A percentile compares a stretch with the other conserved stretches of the same genome.
phyloP scores from a whole-genome alignment of 2,888 invertebrate species.

The Cremastinae sp. region DNA sequence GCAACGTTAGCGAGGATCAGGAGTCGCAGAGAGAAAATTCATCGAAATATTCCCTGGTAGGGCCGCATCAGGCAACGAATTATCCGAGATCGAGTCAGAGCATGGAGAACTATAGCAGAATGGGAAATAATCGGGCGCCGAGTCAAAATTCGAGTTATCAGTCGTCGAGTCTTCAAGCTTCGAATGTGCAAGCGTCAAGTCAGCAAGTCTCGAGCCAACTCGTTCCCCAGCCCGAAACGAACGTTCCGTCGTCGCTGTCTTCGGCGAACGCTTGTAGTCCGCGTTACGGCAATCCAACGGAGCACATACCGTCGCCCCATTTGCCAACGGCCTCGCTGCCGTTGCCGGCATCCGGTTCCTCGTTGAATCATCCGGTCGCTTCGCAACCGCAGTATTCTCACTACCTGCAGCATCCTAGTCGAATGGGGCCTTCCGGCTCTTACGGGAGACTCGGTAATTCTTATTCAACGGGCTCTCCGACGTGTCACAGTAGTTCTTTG shows the following conservation, averaged over 20 bases:
- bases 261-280: constrained; percentile 70
- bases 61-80: background rate
- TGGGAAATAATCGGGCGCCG: constrained; percentile 31
- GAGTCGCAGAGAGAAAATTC: too few species aligned
- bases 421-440: constrained; percentile 67
- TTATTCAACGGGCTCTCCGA: constrained; percentile 56
- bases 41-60: too few species aligned
- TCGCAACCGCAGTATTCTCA: constrained; percentile 67
- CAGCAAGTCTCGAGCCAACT: constrained; percentile 22
- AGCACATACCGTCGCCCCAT: constrained; percentile 77
- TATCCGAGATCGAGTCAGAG: constrained; percentile 55
- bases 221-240: constrained; percentile 8
- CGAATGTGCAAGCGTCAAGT: constrained; percentile 13
- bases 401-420: constrained; percentile 72
- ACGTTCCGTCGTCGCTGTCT: constrained; percentile 57
- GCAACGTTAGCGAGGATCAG: constrained; percentile 3
- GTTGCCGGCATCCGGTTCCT: constrained; percentile 49
- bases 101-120: constrained; percentile 64
- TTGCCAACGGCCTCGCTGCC: constrained; percentile 64
- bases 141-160: constrained; percentile 44
- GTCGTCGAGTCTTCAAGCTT: constrained; percentile 40
- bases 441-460: constrained; percentile 58
- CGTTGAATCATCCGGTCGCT: constrained; percentile 68
- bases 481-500: constrained; percentile 59
- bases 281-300: constrained; percentile 68